Base-by-base conservation (phyloP, 2,888 invertebrate species). In the Piscicola geometra region DNA sequence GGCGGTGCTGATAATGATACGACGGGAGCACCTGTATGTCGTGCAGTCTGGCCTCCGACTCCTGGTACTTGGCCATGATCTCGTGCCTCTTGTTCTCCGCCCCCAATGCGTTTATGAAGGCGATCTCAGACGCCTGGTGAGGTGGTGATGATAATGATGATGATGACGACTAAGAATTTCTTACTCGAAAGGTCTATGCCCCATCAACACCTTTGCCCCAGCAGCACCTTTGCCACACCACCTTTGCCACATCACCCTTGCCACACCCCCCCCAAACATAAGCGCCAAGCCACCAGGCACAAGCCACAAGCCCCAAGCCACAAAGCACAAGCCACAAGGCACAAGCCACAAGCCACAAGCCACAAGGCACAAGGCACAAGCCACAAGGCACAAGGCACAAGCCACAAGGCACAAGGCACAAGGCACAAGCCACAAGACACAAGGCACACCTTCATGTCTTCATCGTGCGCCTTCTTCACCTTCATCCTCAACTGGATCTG, bases 81-180 rank as follows among this genome's bases (percentile, higher is more conserved):
- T 97, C 97, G 82, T 94, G 91, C 0, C 93, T 88, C 81, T 94
- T 91, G 84, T 97, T 95, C 86, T 95, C 94, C 0, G 94, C 95
- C 83, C 96, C 95, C 64, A 98, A 87, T 81, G 93, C 93, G 84
- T 96, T 98, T 77, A 98, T 98, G 84, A 98, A 98, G 21, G 95
- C 95, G 75, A 98, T 97, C 88, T 99, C 98, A 79, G 93, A 92
- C 2, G 94, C 89, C 87, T 87, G 78, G 3, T 60, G 30, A 36
- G 30, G 41, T n/a, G n/a, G n/a, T n/a, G n/a, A n/a, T n/a, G n/a
- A 50, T 41, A 69, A 50, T 75, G 18, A 41, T 32, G 3, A 12
- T 1, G 21, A 21, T 70, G 36, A 41, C 66, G 18, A 66, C 66
- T n/a, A n/a, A n/a, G n/a, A n/a, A n/a, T n/a, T n/a, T n/a, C n/a